Evolutionary conservation across 2,113 vertebrate species (phyloP).

Genomic region (Tamias sibiricus): DNA sequence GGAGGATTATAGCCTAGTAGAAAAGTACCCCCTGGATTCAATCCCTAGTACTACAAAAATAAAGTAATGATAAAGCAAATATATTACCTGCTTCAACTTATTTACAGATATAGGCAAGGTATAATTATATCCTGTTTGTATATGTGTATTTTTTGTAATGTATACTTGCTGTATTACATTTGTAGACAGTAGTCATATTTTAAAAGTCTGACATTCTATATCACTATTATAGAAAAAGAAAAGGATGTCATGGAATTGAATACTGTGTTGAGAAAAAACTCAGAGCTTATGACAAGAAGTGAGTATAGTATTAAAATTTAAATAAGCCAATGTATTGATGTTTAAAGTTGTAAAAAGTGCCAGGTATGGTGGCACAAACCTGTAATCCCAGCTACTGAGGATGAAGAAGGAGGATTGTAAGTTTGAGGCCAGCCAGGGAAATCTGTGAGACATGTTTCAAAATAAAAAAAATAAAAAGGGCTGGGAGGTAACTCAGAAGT

Average conservation of each 20-base stretch:
- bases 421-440: no score
- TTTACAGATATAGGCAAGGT: slow-evolving; percentile 22
- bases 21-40: neutral
- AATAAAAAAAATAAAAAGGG: no score
- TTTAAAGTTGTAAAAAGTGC: slow-evolving; percentile 38
- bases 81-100: slow-evolving; percentile 37
- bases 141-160: neutral
- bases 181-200: neutral
- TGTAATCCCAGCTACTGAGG: no score
- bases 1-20: neutral
- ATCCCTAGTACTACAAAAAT: neutral
- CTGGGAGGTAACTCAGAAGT: no score
- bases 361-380: no score
- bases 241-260: slow-evolving; percentile 18
- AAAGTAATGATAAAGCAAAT: neutral
- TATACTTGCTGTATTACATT: neutral
- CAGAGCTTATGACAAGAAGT: slow-evolving; percentile 47
- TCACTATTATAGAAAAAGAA: slow-evolving; percentile 22
- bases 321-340: slow-evolving; percentile 50
- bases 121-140: slow-evolving; percentile 1
- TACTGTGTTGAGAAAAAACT: slow-evolving; percentile 47
- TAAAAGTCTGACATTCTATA: neutral
- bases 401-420: no score
- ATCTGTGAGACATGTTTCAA: no score
- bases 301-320: slow-evolving; percentile 44